phyloP scores from a whole-genome alignment of 2,797 vertebrate species.

The Pantherophis alleghaniensis region DNA sequence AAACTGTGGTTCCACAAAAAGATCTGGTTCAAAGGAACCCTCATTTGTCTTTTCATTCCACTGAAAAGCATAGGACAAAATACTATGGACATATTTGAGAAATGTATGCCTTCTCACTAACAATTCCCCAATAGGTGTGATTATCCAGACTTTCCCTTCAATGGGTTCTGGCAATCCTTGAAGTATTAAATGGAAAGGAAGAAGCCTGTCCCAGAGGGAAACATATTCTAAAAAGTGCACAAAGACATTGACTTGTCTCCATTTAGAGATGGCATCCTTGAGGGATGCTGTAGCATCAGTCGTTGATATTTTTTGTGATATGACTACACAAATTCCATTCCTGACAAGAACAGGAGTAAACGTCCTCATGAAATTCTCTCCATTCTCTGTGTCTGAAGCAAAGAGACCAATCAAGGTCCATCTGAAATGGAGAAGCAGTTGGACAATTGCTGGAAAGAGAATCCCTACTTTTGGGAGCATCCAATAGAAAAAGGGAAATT shows the following conservation, averaged over 20 bases:
- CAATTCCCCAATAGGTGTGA: not conserved
- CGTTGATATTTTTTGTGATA: not conserved
- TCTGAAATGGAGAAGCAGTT: not conserved
- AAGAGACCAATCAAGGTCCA: not conserved
- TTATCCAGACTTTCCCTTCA: not conserved
- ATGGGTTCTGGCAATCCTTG: not conserved
- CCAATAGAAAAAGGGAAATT: not conserved
- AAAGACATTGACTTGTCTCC: not conserved
- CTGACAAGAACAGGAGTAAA: not conserved
- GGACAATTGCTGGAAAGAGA: not conserved
- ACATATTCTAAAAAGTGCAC: not conserved
- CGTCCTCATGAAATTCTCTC: not conserved
- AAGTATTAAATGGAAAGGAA: not conserved
- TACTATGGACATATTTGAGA: not conserved
- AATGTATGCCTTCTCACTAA: not conserved
- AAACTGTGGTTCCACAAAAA: not conserved
- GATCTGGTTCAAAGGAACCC: not conserved
- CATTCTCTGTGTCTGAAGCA: not conserved
- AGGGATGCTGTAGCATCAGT: not conserved
- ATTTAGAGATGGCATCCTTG: not conserved
- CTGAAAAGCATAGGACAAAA: not conserved
- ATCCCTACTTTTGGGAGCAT: not conserved
- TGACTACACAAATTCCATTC: not conserved
- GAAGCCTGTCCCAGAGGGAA: not conserved
- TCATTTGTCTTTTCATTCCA: not conserved